Percentiles rank a stretch among this genome's conserved stretches.
Conservation (phyloP, 2,797 vertebrate species). For the Phaenicophaeus curvirostris region DNA sequence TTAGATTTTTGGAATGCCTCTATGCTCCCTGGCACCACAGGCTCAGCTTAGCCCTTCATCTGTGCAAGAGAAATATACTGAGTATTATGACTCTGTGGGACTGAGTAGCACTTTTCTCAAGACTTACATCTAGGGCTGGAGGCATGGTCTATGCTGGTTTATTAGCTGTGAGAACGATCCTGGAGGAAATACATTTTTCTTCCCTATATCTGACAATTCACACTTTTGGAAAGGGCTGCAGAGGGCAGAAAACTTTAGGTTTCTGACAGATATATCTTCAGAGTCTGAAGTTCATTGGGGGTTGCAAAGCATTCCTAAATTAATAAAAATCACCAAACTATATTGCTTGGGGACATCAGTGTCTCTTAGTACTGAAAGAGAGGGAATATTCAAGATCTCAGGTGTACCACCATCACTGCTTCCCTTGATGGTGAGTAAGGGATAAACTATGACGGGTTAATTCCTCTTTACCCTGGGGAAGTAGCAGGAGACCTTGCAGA, state of each 20-base stretch:
- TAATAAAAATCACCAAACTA: accelerated
- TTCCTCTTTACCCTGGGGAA: constrained; percentile 12
- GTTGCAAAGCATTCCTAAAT: neutral
- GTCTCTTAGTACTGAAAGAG: neutral
- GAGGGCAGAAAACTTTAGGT: neutral
- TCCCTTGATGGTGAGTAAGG: neutral
- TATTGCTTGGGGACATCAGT: accelerated
- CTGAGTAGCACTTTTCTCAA: neutral
- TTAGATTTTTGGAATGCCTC: neutral
- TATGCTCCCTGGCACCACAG: accelerated
- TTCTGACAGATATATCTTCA: neutral
- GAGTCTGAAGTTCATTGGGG: neutral
- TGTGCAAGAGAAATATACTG: neutral
- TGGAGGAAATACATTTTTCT: neutral
- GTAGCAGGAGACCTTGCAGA: neutral
- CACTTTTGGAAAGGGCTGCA: accelerated
- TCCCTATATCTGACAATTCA: neutral
- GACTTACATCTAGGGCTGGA: neutral
- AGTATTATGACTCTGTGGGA: accelerated
- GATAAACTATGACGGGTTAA: neutral
- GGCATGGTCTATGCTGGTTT: neutral
- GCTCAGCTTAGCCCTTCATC: neutral
- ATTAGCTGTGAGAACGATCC: neutral
- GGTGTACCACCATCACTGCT: neutral
- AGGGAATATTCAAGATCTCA: neutral